Evolutionary conservation across 2,113 vertebrate genomes (phyloP), one percentile per base, ranked within the genome.

Genomic region (Larimichthys crocea): DNA sequence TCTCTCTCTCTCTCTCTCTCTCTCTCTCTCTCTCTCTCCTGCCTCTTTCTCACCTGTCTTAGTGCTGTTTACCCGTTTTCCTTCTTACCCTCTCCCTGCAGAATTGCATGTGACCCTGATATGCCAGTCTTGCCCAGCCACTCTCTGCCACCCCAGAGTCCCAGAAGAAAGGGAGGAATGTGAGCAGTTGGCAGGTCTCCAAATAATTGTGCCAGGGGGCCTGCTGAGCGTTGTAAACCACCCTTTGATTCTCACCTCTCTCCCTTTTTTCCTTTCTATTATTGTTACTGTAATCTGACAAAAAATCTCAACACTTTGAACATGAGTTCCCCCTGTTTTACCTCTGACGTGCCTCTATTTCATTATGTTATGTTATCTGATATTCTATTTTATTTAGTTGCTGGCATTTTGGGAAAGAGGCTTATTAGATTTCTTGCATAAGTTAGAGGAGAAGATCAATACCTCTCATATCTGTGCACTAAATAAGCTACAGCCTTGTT

Each of bases 91-190:
- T 20, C 14, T 85, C 66, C 16, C 7, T 60, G 74, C 73, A 81
- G 75, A 72, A 53, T 68, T 75, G 42, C 56, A 26, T 31, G 61
- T 72, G 79, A 42, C 77, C 79, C 76, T 55, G 76, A 74, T 57
- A 24, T 86, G 82, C 70, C 82, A 61, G 67, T 63, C 77, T 74
- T 53, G 75, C 84, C 70, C 80, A 46, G 78, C 42, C 56, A 17
- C 53, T 84, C 79, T 86, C 48, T 79, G 86, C 86, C 82, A 79
- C 76, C 69, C 48, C 82, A 75, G 29, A 76, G 74, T 77, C 76
- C 76, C 60, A 72, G 77, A 89, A 89, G 85, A 93, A 91, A 78
- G 66, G 76, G 29, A 94, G 92, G 93, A 95, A 95, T 95, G 92
- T 85, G 75, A 90, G 85, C 61, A 50, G 44, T 86, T 94, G 94